phyloP scores from a whole-genome alignment of 1,140 invertebrate genomes.

The Polyergus mexicanus region DNA sequence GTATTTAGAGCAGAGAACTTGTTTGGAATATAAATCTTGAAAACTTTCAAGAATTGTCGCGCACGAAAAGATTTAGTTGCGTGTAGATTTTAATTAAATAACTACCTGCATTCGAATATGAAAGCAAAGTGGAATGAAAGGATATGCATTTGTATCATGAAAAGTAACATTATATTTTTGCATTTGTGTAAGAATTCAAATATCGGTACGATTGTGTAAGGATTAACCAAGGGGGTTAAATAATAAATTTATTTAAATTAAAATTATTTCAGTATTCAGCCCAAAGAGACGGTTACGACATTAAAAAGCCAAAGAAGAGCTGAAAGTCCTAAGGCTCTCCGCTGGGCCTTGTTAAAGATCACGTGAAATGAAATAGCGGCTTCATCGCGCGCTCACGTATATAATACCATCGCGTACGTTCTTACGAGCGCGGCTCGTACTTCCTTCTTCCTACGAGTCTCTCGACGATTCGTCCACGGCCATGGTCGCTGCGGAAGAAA shows the following conservation, averaged over 20 bases:
- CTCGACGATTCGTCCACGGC: constrained; percentile 58
- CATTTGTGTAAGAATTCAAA: background rate
- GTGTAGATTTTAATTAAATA: constrained; percentile 8
- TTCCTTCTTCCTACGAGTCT: constrained; percentile 71
- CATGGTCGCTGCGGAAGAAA: constrained; percentile 68
- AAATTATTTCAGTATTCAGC: constrained; percentile 70
- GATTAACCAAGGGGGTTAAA: background rate
- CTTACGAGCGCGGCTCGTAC: constrained; percentile 58
- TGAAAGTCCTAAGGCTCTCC: constrained; percentile 74
- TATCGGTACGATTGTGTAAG: background rate
- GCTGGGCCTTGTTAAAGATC: background rate
- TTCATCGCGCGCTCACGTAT: constrained; percentile 31
- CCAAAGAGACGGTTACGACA: constrained; percentile 55
- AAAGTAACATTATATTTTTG: background rate
- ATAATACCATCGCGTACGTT: background rate
- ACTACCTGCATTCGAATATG: background rate
- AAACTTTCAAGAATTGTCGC: background rate
- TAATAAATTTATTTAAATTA: constrained; percentile 1
- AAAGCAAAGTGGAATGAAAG: background rate
- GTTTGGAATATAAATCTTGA: constrained; percentile 4
- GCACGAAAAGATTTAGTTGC: background rate
- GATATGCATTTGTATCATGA: background rate
- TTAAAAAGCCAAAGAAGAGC: constrained; percentile 76
- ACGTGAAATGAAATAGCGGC: constrained; percentile 11
- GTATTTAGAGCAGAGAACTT: constrained; percentile 11